Evolutionary conservation across 2,113 vertebrate genomes (phyloP).

Genomic region (Carettochelys insculpta): DNA sequence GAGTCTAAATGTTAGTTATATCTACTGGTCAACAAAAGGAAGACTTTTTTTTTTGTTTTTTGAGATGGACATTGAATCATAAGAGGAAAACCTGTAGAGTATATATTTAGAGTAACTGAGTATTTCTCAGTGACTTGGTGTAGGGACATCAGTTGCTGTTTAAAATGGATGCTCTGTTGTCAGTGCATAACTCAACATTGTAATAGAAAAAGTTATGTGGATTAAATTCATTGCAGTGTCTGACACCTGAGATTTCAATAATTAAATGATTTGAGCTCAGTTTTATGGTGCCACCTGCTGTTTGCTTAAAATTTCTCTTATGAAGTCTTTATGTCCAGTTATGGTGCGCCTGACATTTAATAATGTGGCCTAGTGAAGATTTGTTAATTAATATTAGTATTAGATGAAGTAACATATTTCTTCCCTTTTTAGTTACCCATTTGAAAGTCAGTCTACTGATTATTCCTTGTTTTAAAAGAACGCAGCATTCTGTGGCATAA

Average conservation of each 20-base stretch:
- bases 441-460: fast-evolving
- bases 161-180: not conserved
- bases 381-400: not conserved
- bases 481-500: not conserved
- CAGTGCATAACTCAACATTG: not conserved
- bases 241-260: not conserved
- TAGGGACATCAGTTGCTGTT: not conserved
- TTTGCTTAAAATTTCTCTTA: not conserved
- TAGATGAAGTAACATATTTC: not conserved
- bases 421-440: not conserved
- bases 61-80: not conserved
- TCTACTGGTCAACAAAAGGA: not conserved
- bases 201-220: too few relatives aligned
- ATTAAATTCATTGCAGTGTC: not conserved
- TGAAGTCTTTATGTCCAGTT: not conserved
- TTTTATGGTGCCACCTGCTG: slow-evolving; percentile 14
- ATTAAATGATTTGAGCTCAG: not conserved
- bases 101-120: not conserved
- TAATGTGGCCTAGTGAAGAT: not conserved
- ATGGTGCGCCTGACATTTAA: not conserved
- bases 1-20: not conserved
- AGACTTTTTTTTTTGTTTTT: too few relatives aligned
- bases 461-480: not conserved
- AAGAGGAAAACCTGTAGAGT: not conserved
- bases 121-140: not conserved